These are phyloP conservation scores for Cistogaster globosa DNA, from an alignment of 2,888 invertebrate genomes.

Conservation along the genomic window DNA sequence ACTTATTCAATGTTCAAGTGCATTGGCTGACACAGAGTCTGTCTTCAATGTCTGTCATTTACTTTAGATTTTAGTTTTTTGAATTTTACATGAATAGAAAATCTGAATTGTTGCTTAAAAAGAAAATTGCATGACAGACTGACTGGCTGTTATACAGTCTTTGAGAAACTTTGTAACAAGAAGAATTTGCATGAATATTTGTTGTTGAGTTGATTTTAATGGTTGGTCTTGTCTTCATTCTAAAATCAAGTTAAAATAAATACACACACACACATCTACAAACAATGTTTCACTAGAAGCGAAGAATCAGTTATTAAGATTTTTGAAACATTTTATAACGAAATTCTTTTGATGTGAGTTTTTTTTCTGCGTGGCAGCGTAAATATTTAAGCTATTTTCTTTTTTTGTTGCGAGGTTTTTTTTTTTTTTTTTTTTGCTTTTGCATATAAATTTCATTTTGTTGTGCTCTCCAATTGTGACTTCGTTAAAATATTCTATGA, in stretches of 20 bases:
- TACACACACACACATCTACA: no score
- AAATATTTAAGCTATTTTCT: not conserved
- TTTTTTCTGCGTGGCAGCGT: not conserved
- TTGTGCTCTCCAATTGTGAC: no score
- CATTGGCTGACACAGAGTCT: not conserved
- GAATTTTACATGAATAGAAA: constrained; percentile 50
- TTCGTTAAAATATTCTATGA: not conserved
- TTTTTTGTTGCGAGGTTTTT: not conserved
- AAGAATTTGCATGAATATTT: constrained; percentile 4
- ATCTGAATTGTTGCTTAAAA: constrained; percentile 34
- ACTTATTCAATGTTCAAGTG: constrained; percentile 10
- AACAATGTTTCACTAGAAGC: not conserved
- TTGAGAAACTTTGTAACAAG: not conserved
- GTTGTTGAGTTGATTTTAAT: constrained; percentile 30
- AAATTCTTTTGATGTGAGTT: constrained; percentile 21
- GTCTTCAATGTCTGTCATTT: constrained; percentile 28
- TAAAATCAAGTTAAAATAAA: not conserved
- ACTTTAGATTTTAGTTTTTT: constrained; percentile 44
- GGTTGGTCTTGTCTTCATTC: constrained; percentile 27
- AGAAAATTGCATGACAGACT: constrained; percentile 1
- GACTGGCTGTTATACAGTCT: constrained; percentile 6
- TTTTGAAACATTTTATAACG: not conserved
- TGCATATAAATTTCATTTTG: no score
- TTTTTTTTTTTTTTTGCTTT: no score
- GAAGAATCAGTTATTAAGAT: not conserved